These are phyloP conservation scores for Pyrrhia umbra DNA, from an alignment of 2,888 invertebrate species.

Conservation along the genomic window DNA sequence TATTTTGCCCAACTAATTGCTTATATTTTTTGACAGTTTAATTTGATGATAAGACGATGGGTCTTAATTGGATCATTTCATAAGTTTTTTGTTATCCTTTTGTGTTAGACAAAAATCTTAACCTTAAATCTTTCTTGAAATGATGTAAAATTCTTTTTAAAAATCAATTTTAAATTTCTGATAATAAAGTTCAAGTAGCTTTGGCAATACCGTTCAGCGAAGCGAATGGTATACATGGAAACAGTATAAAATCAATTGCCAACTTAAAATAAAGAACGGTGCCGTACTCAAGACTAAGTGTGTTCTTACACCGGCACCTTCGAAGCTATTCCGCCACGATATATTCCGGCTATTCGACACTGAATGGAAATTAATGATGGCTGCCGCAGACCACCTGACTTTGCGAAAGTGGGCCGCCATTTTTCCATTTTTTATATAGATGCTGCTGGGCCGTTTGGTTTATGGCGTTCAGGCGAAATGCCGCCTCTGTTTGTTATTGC, in stretches of 20 bases:
- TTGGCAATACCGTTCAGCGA: neutral
- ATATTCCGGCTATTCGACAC: conserved; percentile 75
- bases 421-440: conserved; percentile 74
- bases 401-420: conserved; percentile 77
- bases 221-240: conserved; percentile 17
- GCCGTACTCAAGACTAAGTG: conserved; percentile 58
- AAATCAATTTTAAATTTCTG: conserved; percentile 6
- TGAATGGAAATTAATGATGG: conserved; percentile 88
- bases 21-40: conserved; percentile 55
- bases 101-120: no score
- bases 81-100: neutral
- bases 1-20: conserved; percentile 57
- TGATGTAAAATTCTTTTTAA: no score
- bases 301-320: conserved; percentile 57
- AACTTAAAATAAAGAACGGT: conserved; percentile 66
- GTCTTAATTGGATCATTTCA: conserved; percentile 4
- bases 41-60: conserved; percentile 25
- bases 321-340: conserved; percentile 64
- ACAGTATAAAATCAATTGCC: conserved; percentile 63
- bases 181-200: conserved; percentile 5
- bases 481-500: conserved; percentile 53
- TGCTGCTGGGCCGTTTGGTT: conserved; percentile 65
- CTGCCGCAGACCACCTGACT: conserved; percentile 83
- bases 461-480: conserved; percentile 71
- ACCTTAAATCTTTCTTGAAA: no score